Conservation (phyloP, 2,888 invertebrate genomes). For the Siphlonurus alternatus region DNA sequence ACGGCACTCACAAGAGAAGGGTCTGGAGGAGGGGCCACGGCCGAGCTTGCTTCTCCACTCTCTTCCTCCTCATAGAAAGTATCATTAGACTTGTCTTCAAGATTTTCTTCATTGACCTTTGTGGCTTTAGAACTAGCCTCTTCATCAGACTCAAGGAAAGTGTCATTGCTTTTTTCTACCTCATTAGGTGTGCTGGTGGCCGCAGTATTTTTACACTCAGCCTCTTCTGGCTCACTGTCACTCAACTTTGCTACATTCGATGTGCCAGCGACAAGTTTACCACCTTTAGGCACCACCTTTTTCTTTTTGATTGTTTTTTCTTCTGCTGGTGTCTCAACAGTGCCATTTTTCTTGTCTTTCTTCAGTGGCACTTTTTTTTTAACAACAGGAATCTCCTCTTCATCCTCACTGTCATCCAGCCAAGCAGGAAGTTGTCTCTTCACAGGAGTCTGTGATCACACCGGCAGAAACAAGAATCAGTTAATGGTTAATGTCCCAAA, state of each 20-base stretch:
- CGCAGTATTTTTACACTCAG: too few relatives aligned
- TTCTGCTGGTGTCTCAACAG: not conserved
- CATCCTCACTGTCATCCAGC: not conserved
- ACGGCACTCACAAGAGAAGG: not conserved
- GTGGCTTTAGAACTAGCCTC: not conserved
- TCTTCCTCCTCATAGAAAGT: not conserved
- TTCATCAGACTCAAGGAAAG: not conserved
- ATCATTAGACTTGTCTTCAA: not conserved
- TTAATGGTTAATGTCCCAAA: too few relatives aligned
- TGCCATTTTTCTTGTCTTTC: not conserved
- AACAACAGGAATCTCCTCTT: too few relatives aligned
- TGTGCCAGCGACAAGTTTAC: not conserved
- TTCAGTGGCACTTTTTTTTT: too few relatives aligned
- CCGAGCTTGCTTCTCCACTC: not conserved
- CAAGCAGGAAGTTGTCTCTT: not conserved
- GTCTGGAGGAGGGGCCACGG: not conserved
- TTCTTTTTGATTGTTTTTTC: not conserved
- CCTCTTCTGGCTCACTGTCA: too few relatives aligned
- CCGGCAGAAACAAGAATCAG: too few relatives aligned
- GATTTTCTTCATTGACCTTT: not conserved
- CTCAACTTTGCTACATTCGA: not conserved
- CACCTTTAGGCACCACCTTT: not conserved
- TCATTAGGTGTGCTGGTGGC: not conserved
- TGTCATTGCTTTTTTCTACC: not conserved
- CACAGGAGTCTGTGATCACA: not conserved